These are phyloP conservation scores for Campopleginae sp. DNA, from an alignment of 2,888 invertebrate genomes.

Conservation along the genomic window DNA sequence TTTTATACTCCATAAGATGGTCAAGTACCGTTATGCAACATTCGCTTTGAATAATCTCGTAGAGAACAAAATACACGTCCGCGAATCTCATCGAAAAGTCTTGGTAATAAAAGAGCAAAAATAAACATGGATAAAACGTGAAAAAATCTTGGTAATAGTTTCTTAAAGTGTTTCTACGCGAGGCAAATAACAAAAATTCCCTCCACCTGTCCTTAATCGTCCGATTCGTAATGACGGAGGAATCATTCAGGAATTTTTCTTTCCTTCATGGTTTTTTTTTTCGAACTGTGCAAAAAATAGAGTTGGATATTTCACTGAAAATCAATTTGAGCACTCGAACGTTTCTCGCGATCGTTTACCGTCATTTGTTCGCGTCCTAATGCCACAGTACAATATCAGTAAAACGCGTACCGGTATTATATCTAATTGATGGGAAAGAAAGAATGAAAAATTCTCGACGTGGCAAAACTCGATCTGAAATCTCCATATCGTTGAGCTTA, in stretches of 20 bases:
- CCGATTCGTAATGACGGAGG: not conserved
- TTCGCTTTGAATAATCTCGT: not conserved
- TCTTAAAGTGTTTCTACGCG: not conserved
- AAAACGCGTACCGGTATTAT: slow-evolving; percentile 40
- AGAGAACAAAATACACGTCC: not conserved
- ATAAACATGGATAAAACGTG: not conserved
- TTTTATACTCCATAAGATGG: not conserved
- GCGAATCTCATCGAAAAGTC: not conserved
- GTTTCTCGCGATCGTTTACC: slow-evolving; percentile 21
- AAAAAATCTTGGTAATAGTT: not conserved
- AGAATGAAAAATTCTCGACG: slow-evolving; percentile 7
- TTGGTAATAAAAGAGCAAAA: not conserved
- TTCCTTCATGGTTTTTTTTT: not conserved
- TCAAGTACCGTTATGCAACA: not conserved
- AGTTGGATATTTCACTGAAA: slow-evolving; percentile 2
- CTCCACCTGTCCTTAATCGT: not conserved
- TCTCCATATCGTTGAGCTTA: slow-evolving; percentile 45
- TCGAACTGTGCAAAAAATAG: not conserved
- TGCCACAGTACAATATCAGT: slow-evolving; percentile 19
- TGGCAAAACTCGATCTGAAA: slow-evolving; percentile 48
- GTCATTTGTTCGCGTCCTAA: slow-evolving; percentile 15
- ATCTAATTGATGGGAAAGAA: slow-evolving; percentile 39
- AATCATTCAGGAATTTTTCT: not conserved
- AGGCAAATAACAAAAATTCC: not conserved
- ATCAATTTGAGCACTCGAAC: slow-evolving; percentile 23